Conservation (phyloP, 2,113 vertebrate genomes). For the Zeus faber region DNA sequence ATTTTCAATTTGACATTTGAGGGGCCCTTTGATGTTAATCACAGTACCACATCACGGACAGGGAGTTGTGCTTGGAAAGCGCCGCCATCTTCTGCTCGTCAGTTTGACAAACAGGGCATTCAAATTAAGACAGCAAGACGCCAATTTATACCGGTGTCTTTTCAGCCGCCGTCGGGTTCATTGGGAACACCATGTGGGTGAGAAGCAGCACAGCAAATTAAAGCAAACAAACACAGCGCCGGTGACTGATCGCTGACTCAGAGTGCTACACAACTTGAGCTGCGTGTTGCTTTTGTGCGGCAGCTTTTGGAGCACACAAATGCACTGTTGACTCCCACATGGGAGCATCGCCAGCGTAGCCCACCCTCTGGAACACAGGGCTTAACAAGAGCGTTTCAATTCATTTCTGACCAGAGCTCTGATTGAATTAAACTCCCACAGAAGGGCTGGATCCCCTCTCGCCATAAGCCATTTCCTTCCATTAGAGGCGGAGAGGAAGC, state of each 20-base stretch:
- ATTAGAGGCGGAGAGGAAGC: slow-evolving; percentile 61
- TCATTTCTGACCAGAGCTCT: slow-evolving; percentile 66
- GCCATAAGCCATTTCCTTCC: slow-evolving; percentile 67
- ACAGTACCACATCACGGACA: too few species aligned
- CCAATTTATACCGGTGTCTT: neutral
- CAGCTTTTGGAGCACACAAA: slow-evolving; percentile 26
- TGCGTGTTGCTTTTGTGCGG: slow-evolving; percentile 30
- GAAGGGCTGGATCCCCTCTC: slow-evolving; percentile 61
- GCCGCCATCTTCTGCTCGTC: too few species aligned
- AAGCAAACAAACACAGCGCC: slow-evolving; percentile 49
- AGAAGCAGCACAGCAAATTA: slow-evolving; percentile 32
- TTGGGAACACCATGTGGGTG: slow-evolving; percentile 45
- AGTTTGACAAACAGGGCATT: too few species aligned
- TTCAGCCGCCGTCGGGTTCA: slow-evolving; percentile 29
- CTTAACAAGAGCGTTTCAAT: slow-evolving; percentile 72
- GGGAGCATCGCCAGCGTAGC: slow-evolving; percentile 45
- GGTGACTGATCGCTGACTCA: slow-evolving; percentile 59
- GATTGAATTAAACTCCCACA: slow-evolving; percentile 74
- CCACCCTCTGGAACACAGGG: slow-evolving; percentile 50
- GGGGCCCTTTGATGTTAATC: too few species aligned
- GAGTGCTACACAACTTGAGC: slow-evolving; percentile 18
- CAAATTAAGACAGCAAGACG: neutral
- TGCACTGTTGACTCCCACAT: too few species aligned
- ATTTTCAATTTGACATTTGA: too few species aligned
- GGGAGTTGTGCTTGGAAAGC: too few species aligned